phyloP scores from a whole-genome alignment of 2,888 invertebrate species.

The Drosophila mimetica region DNA sequence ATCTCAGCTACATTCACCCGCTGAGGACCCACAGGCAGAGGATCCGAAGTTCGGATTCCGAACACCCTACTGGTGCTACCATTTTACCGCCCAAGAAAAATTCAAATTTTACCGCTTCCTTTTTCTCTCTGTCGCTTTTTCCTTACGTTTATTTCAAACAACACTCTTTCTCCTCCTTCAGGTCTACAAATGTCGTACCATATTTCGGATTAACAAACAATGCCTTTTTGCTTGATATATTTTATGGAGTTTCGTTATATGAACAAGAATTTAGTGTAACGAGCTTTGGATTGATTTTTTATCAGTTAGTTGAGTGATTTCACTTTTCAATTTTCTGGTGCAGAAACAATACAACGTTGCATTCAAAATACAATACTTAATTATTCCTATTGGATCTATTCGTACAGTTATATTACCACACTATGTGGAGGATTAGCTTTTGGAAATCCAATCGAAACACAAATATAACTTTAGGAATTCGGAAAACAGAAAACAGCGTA shows the following conservation, averaged over 20 bases:
- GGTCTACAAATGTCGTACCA: conserved; percentile 54
- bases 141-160: conserved; percentile 60
- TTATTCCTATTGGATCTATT: neutral
- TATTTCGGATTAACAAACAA: conserved; percentile 68
- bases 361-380: conserved; percentile 25
- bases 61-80: no score
- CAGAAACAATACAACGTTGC: conserved; percentile 74
- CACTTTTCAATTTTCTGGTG: conserved; percentile 47
- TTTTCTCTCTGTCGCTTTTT: conserved; percentile 60
- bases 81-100: neutral
- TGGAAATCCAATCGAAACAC: neutral
- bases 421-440: neutral
- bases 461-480: neutral
- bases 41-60: no score
- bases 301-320: conserved; percentile 10
- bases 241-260: conserved; percentile 9
- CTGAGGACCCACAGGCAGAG: no score
- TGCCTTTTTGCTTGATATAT: conserved; percentile 39
- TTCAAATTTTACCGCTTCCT: neutral
- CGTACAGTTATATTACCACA: neutral
- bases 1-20: no score
- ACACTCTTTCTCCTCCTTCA: conserved; percentile 40
- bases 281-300: conserved; percentile 50
- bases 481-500: no score
- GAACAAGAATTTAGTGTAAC: conserved; percentile 40